Conservation (phyloP, 1,140 invertebrate species). For the Cryptotermes secundus region DNA sequence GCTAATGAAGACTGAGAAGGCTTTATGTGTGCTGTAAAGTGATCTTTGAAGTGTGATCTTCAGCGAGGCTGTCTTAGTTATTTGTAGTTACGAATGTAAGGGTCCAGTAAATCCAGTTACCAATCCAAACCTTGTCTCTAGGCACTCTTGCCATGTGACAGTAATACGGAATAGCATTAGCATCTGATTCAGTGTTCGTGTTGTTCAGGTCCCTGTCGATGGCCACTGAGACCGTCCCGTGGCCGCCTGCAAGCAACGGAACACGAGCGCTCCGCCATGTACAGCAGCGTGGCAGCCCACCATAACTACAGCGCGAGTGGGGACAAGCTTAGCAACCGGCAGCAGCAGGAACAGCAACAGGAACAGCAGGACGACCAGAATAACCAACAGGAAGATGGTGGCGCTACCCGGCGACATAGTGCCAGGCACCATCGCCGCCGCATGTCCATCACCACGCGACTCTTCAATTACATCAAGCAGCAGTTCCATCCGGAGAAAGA, state of each 20-base stretch:
- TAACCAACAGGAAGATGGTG: background rate
- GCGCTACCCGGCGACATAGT: background rate
- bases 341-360: background rate
- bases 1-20: no score
- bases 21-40: no score
- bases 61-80: no score
- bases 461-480: slow-evolving; percentile 35
- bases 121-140: no score
- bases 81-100: no score
- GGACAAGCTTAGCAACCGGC: background rate
- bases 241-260: background rate
- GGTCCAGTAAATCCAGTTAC: no score
- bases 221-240: background rate
- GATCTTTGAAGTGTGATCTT: no score
- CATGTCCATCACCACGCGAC: slow-evolving; percentile 29
- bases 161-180: no score
- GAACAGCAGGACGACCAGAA: background rate
- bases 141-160: no score
- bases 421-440: background rate
- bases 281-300: slow-evolving; percentile 30
- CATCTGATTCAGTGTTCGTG: no score
- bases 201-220: slow-evolving; percentile 21
- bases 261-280: slow-evolving; percentile 21
- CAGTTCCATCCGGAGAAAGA: slow-evolving; percentile 34
- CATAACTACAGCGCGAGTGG: background rate